These are phyloP conservation scores for Hyaena hyaena DNA, from an alignment of 2,113 vertebrate genomes.

Conservation along the genomic window DNA sequence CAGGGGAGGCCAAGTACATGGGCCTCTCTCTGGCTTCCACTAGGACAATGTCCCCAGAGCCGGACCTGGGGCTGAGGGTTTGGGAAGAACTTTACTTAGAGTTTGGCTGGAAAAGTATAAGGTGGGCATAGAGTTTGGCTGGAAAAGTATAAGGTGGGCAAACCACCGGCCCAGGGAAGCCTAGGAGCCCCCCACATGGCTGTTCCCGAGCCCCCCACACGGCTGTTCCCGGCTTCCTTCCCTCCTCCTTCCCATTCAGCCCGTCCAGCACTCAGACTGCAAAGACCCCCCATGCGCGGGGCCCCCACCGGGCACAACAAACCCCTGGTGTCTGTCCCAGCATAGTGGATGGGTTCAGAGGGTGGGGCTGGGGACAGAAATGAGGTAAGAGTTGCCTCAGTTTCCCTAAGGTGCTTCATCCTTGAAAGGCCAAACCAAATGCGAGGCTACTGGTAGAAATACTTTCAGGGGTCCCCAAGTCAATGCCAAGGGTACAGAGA, in stretches of 20 bases:
- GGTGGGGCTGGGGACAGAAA: background rate
- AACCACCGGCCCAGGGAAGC: background rate
- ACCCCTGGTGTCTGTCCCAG: background rate
- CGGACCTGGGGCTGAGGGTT: background rate
- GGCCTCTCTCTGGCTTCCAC: background rate
- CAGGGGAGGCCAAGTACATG: background rate
- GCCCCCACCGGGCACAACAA: background rate
- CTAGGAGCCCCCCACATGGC: background rate
- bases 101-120: background rate
- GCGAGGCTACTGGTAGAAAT: background rate
- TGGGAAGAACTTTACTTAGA: background rate
- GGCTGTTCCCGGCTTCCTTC: rapidly evolving
- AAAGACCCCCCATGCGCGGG: rapidly evolving
- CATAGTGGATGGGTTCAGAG: background rate
- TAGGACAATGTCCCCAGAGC: background rate
- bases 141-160: background rate
- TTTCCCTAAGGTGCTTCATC: background rate
- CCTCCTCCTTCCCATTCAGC: no score
- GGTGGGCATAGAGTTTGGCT: background rate
- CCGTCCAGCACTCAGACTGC: rapidly evolving
- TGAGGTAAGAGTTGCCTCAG: background rate
- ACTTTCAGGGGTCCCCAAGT: background rate
- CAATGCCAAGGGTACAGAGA: background rate
- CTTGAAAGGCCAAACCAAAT: background rate
- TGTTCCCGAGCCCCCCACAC: rapidly evolving